A percentile compares a stretch with the other conserved stretches of the same genome.
Conservation (phyloP, 2,888 invertebrate species). For the Drosophila kambysellisi region DNA sequence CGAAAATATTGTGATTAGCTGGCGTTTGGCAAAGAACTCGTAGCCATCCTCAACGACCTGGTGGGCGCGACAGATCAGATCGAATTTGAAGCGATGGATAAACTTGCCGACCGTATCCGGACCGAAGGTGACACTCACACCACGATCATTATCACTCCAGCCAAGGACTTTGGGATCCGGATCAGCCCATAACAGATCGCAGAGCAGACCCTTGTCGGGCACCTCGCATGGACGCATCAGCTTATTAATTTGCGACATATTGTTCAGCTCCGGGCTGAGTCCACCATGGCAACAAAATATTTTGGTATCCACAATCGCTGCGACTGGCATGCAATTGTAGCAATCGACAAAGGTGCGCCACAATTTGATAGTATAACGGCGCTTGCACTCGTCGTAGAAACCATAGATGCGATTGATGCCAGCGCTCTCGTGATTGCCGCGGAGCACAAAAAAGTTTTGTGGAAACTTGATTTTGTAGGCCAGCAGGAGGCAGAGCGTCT, state of each 20-base stretch:
- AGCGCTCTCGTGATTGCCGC: slow-evolving; percentile 90
- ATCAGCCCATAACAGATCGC: slow-evolving; percentile 98
- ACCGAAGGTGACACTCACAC: slow-evolving; percentile 99
- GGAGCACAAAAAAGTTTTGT: slow-evolving; percentile 96
- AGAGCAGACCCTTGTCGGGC: slow-evolving; percentile 96
- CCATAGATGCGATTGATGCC: slow-evolving; percentile 97
- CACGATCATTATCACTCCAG: slow-evolving; percentile 99
- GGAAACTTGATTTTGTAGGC: slow-evolving; percentile 98
- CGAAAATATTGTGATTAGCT: slow-evolving; percentile 94
- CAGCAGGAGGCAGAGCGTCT: slow-evolving; percentile 97
- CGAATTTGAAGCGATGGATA: slow-evolving; percentile 96
- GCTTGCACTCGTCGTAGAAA: slow-evolving; percentile 97
- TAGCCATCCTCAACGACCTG: slow-evolving; percentile 99
- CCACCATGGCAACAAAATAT: slow-evolving; percentile 92
- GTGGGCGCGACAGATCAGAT: slow-evolving; percentile 98
- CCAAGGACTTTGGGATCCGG: slow-evolving; percentile 98
- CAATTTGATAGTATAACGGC: slow-evolving; percentile 96
- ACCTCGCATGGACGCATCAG: slow-evolving; percentile 98
- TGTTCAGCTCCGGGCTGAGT: slow-evolving; percentile 93
- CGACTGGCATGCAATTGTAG: slow-evolving; percentile 98
- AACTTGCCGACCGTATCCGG: slow-evolving; percentile 88
- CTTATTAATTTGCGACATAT: slow-evolving; percentile 97
- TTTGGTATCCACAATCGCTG: slow-evolving; percentile 95
- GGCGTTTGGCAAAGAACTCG: slow-evolving; percentile 97
- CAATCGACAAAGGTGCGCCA: slow-evolving; percentile 99